Conservation (phyloP, 1,140 invertebrate genomes). For the Sminthurides bifidus region DNA sequence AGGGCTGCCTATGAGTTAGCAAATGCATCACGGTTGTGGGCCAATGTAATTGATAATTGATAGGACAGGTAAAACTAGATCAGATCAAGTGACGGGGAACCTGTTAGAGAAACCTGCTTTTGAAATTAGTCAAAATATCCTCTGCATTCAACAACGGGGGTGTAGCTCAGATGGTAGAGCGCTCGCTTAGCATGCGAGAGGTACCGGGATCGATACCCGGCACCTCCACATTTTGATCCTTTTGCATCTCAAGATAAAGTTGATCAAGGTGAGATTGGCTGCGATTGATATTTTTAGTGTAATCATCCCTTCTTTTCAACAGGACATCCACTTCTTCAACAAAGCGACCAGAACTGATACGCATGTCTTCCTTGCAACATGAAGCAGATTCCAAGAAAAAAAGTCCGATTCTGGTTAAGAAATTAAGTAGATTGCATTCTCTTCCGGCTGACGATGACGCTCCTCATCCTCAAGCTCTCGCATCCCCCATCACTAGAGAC, state of each 20-base stretch:
- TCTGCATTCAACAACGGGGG: no score
- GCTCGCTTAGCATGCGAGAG: constrained; percentile 44
- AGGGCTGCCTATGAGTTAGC: no score
- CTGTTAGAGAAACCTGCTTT: no score
- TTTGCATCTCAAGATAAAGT: no score
- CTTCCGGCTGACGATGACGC: constrained; percentile 21
- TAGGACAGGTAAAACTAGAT: not conserved
- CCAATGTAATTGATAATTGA: no score
- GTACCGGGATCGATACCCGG: constrained; percentile 43
- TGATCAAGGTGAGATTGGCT: no score
- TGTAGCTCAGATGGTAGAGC: constrained; percentile 45
- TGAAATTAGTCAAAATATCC: no score
- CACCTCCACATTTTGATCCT: no score
- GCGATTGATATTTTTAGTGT: no score
- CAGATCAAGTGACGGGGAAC: not conserved
- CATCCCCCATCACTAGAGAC: constrained; percentile 3
- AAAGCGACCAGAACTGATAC: constrained; percentile 20
- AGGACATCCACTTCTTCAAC: constrained; percentile 26
- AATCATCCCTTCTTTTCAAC: constrained; percentile 5
- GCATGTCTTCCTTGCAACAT: constrained; percentile 27
- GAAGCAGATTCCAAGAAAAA: constrained; percentile 6
- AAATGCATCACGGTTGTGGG: no score
- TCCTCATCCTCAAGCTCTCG: constrained; percentile 5
- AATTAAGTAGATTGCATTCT: constrained; percentile 21
- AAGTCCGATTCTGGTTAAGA: constrained; percentile 9